Conservation (phyloP, 1,140 invertebrate species). For the Philotrypesis tridentata region DNA sequence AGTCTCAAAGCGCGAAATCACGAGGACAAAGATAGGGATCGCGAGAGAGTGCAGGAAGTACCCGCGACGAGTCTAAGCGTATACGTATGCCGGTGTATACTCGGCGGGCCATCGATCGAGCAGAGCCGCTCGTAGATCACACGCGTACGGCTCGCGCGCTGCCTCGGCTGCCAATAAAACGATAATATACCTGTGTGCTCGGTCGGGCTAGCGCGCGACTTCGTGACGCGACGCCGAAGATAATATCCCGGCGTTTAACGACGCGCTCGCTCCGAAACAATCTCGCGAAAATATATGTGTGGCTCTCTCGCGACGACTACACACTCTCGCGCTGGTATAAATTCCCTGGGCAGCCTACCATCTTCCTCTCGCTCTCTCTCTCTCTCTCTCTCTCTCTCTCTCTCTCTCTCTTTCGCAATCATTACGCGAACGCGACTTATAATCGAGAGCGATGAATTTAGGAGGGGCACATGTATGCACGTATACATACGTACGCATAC, state of each 20-base stretch:
- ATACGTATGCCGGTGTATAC: neutral
- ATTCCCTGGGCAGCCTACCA: neutral
- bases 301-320: conserved; percentile 50
- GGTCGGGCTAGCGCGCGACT: neutral
- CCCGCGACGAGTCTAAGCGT: neutral
- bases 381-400: no score
- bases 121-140: conserved; percentile 35
- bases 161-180: conserved; percentile 39
- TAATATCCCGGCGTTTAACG: conserved; percentile 58
- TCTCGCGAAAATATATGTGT: conserved; percentile 22
- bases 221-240: conserved; percentile 54
- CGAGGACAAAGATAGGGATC: conserved; percentile 42
- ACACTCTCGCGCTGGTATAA: neutral
- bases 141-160: conserved; percentile 14
- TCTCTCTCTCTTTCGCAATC: no score
- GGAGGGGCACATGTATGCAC: neutral
- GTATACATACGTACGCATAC: neutral
- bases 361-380: conserved; percentile 13
- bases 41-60: neutral
- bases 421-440: neutral
- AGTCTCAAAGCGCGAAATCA: conserved; percentile 3
- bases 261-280: conserved; percentile 40
- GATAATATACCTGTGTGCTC: neutral
- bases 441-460: neutral
- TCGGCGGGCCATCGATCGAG: conserved; percentile 38